Evolutionary conservation across 2,113 vertebrate genomes (phyloP).

Genomic region (Plecotus auritus): DNA sequence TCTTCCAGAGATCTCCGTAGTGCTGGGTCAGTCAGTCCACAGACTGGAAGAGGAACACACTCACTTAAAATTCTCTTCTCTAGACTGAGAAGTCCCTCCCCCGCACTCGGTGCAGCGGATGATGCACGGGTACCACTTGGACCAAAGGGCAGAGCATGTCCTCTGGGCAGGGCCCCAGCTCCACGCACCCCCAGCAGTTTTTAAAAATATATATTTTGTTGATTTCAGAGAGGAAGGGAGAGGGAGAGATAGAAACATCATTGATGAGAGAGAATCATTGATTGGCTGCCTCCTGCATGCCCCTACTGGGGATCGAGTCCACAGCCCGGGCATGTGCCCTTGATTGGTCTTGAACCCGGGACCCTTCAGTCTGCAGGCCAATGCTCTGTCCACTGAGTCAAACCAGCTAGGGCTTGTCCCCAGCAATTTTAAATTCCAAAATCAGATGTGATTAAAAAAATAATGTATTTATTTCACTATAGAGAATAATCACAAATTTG

Average conservation of each 20-base stretch:
- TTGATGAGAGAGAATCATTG: no score
- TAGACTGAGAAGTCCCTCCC: accelerated
- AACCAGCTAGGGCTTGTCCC: no score
- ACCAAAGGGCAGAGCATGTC: background rate
- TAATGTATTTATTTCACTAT: slow-evolving; percentile 7
- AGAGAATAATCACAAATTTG: background rate
- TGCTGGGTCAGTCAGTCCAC: background rate
- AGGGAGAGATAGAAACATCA: no score
- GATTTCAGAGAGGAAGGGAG: no score
- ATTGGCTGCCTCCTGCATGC: no score
- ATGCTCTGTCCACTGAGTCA: no score
- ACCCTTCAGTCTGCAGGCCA: no score
- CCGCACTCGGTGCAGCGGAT: no score
- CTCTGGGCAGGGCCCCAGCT: background rate
- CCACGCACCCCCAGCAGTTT: background rate
- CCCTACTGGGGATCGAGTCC: no score
- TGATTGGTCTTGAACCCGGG: no score
- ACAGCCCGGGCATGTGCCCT: no score
- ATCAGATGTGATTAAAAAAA: background rate
- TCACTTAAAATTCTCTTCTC: background rate
- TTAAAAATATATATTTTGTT: no score
- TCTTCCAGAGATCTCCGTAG: background rate
- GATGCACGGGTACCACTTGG: background rate
- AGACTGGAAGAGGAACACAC: background rate
- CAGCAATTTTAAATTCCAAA: background rate